phyloP scores from a whole-genome alignment of 2,797 vertebrate genomes.

The Urophycis tenuis region DNA sequence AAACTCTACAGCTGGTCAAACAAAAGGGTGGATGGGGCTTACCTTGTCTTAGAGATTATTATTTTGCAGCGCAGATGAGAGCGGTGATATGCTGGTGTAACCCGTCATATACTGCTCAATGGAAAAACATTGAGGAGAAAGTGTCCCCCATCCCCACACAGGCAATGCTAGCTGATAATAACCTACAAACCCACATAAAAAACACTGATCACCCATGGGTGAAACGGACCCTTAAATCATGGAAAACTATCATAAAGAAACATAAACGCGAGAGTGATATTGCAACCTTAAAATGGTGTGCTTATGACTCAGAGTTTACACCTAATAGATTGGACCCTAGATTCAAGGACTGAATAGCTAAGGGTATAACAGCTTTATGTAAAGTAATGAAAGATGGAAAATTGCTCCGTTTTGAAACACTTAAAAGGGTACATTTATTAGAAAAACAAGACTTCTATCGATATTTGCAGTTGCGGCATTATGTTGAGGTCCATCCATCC shows the following conservation, averaged over 20 bases:
- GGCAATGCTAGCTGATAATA: conserved; percentile 4
- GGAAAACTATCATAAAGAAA: conserved; percentile 16
- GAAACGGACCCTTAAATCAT: not conserved
- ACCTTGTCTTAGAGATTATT: no score
- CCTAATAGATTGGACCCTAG: conserved; percentile 13
- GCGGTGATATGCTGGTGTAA: conserved; percentile 5
- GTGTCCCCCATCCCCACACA: not conserved
- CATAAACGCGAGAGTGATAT: conserved; percentile 12
- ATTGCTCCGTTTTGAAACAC: not conserved
- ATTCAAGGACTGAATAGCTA: no score
- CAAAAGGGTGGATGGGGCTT: no score
- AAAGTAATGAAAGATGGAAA: no score
- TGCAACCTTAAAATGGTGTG: conserved; percentile 16
- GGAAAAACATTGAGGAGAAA: no score
- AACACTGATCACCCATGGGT: no score
- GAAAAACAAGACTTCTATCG: not conserved
- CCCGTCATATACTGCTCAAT: conserved; percentile 8
- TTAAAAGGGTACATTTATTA: not conserved
- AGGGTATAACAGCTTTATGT: no score
- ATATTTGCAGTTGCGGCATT: no score
- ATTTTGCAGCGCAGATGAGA: no score
- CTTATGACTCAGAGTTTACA: conserved; percentile 11
- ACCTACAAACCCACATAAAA: not conserved
- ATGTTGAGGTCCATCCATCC: no score
- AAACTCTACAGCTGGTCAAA: no score